Conservation (phyloP, 2,797 vertebrate species). For the Pseudotriccus pelzelni region DNA sequence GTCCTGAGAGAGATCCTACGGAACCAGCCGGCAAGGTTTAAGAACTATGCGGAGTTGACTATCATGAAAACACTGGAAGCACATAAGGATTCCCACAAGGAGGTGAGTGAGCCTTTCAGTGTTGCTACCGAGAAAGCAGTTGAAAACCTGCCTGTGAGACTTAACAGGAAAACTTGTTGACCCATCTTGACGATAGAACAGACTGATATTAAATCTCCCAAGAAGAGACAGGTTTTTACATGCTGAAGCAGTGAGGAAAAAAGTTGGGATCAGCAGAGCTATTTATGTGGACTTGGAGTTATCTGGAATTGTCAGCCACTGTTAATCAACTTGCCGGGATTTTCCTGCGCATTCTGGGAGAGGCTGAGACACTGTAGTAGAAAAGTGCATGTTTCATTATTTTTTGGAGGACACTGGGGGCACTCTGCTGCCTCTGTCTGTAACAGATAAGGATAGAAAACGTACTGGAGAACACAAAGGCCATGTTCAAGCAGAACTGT, state of each 20-base stretch:
- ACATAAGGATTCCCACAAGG: slow-evolving; percentile 98
- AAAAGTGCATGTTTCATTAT: not conserved
- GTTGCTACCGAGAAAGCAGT: not conserved
- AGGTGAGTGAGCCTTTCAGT: slow-evolving; percentile 78
- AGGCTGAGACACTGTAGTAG: not conserved
- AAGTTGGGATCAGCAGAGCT: not conserved
- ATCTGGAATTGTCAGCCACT: not conserved
- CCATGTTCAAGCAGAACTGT: not conserved
- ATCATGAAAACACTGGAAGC: slow-evolving; percentile 99
- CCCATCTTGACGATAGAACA: not conserved
- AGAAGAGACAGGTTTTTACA: not conserved
- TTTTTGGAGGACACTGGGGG: not conserved
- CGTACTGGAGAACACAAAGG: not conserved
- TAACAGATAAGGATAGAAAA: not conserved
- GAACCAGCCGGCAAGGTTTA: slow-evolving; percentile 96
- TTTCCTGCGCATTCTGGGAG: not conserved
- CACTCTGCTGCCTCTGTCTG: not conserved
- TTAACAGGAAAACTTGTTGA: not conserved
- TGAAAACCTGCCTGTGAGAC: not conserved
- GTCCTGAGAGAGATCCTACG: slow-evolving; percentile 93
- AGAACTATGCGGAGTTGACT: slow-evolving; percentile 96
- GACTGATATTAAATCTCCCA: not conserved
- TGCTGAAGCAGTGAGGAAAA: not conserved
- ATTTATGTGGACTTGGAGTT: not conserved
- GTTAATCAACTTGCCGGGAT: not conserved